Evolutionary conservation across 2,888 invertebrate species (phyloP), one percentile per base, ranked within the genome.

Genomic region (Platynereis dumerilii): DNA sequence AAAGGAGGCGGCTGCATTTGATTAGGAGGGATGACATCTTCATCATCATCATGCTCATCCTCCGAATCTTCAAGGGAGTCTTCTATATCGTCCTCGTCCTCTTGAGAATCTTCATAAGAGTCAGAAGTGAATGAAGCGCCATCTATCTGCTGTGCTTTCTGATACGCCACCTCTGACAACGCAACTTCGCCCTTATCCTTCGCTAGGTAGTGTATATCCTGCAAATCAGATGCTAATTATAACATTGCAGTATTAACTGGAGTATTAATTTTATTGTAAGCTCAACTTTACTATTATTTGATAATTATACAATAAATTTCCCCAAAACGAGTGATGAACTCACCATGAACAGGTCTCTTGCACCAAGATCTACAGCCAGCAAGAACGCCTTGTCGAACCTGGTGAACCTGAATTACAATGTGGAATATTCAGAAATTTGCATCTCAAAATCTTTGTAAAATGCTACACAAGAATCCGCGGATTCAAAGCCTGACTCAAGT

Each of bases 301-400:
- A 57, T 12, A 54, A n/a, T n/a, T n/a, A n/a, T n/a, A n/a, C n/a
- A n/a, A n/a, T n/a, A 5, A 34, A 34, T 34, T 12, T 12, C 34
- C 34, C 34, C 34, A 34, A 34, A 7, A 12, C 12, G 34, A n/a
- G 34, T 34, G 34, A 7, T 34, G 5, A 5, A 34, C 7, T 34
- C 29, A 94, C 93, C 89, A 91, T 90, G 80, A 92, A 94, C 67
- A 94, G 87, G 85, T 95, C 94, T 82, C 92, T 91, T 78, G 93
- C 92, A 60, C 89, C 89, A 70, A 94, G 87, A 82, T 94, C 93
- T 72, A 93, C 91, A 0, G 92, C 94, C 66, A 94, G 86, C 65
- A 92, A 88, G 77, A 93, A 91, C 1, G 94, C 93, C 79, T 92
- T 93, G 81, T 84, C 83, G 91, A 79, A 90, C 88, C 75, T 73